Base-by-base conservation (phyloP, 2,113 vertebrate species). In the Perca schrenkii region DNA sequence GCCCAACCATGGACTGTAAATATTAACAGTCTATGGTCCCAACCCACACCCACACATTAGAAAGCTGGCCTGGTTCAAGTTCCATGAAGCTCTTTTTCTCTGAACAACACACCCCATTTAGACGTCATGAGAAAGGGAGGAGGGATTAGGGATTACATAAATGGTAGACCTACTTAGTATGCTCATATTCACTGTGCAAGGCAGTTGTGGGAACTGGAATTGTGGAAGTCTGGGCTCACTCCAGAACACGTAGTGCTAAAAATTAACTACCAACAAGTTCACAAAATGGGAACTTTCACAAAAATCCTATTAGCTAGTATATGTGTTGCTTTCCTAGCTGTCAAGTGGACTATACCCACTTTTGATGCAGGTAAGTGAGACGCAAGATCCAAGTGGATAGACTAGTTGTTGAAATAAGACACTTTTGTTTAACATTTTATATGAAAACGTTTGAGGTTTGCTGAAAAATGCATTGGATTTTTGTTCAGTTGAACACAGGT, bases 281-380 rank as follows among this genome's bases (percentile, higher is more conserved):
- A 13, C 3, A 73, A 71, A 52, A 95, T 96, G 92, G 83, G 83
- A 34, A 31, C 70, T 57, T 86, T 76, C 0, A 67, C 61, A 3
- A 95, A 94, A 88, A 5, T 93, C 4, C 0, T 93, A 1, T 49
- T 94, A 0, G 68, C 61, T 2, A 88, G 88, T 79, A 4, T 92
- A 40, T 77, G 60, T 66, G 89, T 90, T 34, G 91, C 67, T 40
- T 91, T 89, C 21, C 19, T 95, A 1, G 93, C 92, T 53, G 57
- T 90, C 46, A 88, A 79, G 46, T 95, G 93, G 94, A 91, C 46
- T 49, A 56, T 66, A 31, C 90, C 93, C 0, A 69, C 79, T 4
- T 95, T 96, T 74, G 53, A 92, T 22, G 47, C 89, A 84, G 95
- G 95, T 95, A 92, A 86, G 85, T 22, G 4, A 43, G 13, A 60